phyloP scores from a whole-genome alignment of 1,140 invertebrate species.

The Tetraneura akinire region DNA sequence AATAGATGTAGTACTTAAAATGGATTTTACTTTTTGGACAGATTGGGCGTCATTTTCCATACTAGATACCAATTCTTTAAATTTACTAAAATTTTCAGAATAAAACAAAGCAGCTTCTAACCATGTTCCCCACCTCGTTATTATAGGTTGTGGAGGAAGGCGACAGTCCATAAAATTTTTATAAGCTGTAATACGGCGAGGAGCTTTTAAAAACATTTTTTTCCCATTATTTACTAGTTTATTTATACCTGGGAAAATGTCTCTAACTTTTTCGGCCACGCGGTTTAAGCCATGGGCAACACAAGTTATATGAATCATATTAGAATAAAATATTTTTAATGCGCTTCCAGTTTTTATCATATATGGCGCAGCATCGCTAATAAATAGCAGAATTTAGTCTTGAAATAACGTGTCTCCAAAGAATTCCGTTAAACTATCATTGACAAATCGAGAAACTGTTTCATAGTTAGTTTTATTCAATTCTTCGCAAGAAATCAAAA shows the following conservation, averaged over 20 bases:
- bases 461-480: constrained; percentile 16
- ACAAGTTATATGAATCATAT: neutral
- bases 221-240: neutral
- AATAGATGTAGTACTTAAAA: no score
- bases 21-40: no score
- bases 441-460: constrained; percentile 16
- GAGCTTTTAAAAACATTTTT: neutral
- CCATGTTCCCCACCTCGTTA: no score
- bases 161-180: no score
- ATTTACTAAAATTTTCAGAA: no score
- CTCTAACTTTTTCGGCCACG: neutral
- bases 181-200: no score
- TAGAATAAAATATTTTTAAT: constrained; percentile 17
- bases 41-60: no score
- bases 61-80: no score
- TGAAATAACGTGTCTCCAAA: constrained; percentile 3
- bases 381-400: constrained; percentile 15
- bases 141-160: no score
- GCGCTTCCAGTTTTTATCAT: constrained; percentile 8
- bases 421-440: constrained; percentile 3
- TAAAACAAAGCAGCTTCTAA: no score
- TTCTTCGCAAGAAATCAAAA: constrained; percentile 11
- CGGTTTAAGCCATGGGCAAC: neutral
- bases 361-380: constrained; percentile 23
- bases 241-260: neutral